phyloP scores from a whole-genome alignment of 2,888 invertebrate genomes.

The Chaetoderma sp. region DNA sequence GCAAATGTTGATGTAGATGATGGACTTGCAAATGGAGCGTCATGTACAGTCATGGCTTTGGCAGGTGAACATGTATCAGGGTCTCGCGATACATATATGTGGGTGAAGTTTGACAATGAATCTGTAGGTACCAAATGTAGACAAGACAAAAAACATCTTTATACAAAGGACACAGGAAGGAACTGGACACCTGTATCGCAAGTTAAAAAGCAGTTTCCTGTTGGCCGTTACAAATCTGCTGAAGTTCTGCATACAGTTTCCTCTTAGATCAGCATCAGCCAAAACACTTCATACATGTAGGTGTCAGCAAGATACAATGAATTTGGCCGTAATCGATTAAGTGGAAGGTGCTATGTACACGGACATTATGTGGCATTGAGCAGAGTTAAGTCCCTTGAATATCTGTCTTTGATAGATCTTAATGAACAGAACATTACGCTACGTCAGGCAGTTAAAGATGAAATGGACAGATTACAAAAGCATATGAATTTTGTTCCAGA shows the following conservation, averaged over 20 bases:
- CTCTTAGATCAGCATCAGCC: slow-evolving; percentile 21
- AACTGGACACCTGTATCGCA: no score
- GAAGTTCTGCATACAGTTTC: slow-evolving; percentile 26
- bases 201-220: no score
- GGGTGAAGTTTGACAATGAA: slow-evolving; percentile 1
- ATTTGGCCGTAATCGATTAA: slow-evolving; percentile 18
- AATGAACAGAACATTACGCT: no score
- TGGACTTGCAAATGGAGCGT: slow-evolving; percentile 9
- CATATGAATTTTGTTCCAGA: no score
- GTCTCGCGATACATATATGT: no score
- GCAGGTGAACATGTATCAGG: not conserved
- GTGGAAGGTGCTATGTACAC: slow-evolving; percentile 15
- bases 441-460: no score
- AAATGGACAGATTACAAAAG: no score
- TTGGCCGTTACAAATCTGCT: no score
- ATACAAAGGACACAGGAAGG: not conserved
- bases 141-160: not conserved
- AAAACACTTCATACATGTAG: slow-evolving; percentile 32
- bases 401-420: slow-evolving; percentile 16
- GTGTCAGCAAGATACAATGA: slow-evolving; percentile 26
- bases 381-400: slow-evolving; percentile 6
- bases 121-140: not conserved
- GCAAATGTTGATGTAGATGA: not conserved
- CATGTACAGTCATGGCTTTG: not conserved
- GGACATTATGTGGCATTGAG: slow-evolving; percentile 29